Base-by-base conservation (phyloP, 2,113 vertebrate species). In the Coracopsis vasa region DNA sequence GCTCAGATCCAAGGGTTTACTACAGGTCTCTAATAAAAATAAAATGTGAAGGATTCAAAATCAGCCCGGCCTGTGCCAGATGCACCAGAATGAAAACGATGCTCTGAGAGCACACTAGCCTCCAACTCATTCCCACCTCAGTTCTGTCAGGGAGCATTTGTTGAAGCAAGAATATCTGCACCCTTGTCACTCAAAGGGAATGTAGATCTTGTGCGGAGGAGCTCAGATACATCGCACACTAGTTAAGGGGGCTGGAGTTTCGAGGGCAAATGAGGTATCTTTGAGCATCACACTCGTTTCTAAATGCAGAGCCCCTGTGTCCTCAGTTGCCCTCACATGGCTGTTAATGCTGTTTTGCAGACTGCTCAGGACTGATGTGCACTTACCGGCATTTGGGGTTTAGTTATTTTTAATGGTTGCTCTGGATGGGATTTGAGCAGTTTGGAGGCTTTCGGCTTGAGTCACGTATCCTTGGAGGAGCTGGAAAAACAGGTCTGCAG, bases 401-500 rank as follows among this genome's bases (percentile, higher is more conserved):
- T 65, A 11, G 37, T 15, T 75, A 80, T 7, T 67, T 83, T 51
- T 71, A 77, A 69, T 93, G 90, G 60, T 45, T 50, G 75, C 69
- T 83, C 48, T 53, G 94, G 66, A 13, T 80, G 83, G 84, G 94
- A 88, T 94, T 20, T 39, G 78, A 66, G 85, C 84, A 18, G 58
- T 28, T 80, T 64, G 88, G 92, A 93, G 80, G 85, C 42, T 33
- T 95, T 83, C 14, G 81, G 61, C 33, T 96, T 60, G 81, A 94
- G 73, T 95, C 94, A 96, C 35, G 8, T 91, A 79, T 66, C 65
- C 77, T 83, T 72, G 86, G 87, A 96, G 51, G 67, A 95, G 86
- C 97, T 87, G 94, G 96, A 97, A 97, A 97, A 97, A 92, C 95
- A 96, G 92, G 95, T 93, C 92, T 89, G 72, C 80, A 94, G 53